These are phyloP conservation scores for Trachelipus rathkii DNA, from an alignment of 1,140 invertebrate species.

Conservation along the genomic window DNA sequence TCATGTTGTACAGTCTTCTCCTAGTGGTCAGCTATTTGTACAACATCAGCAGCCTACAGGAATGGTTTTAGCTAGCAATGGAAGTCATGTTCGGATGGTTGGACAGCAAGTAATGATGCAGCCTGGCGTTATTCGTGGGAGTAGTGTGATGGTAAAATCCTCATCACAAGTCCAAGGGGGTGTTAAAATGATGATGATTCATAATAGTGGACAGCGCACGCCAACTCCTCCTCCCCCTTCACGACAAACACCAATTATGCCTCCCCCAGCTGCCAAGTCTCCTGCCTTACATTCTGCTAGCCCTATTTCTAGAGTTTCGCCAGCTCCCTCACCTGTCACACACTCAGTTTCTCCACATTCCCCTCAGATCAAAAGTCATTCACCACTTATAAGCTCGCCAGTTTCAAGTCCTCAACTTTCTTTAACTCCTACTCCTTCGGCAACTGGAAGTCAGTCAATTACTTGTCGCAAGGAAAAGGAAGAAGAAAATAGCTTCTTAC, in stretches of 20 bases:
- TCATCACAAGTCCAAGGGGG: slow-evolving; percentile 19
- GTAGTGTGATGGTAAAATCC: slow-evolving; percentile 35
- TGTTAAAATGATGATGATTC: slow-evolving; percentile 40
- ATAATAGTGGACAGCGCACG: slow-evolving; percentile 30
- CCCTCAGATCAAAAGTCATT: slow-evolving; percentile 37
- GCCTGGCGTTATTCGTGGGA: slow-evolving; percentile 29
- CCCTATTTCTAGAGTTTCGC: slow-evolving; percentile 36
- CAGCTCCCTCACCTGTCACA: slow-evolving; percentile 35
- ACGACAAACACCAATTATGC: slow-evolving; percentile 35
- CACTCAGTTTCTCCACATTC: slow-evolving; percentile 37
- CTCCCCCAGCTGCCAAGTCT: slow-evolving; percentile 38
- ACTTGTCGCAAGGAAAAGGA: not conserved
- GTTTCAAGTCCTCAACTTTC: slow-evolving; percentile 32
- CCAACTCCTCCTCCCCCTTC: slow-evolving; percentile 36
- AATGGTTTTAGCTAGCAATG: slow-evolving; percentile 28
- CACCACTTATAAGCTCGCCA: slow-evolving; percentile 34
- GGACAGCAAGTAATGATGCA: slow-evolving; percentile 37
- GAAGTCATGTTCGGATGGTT: slow-evolving; percentile 32
- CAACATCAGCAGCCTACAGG: slow-evolving; percentile 34
- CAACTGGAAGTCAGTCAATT: slow-evolving; percentile 18
- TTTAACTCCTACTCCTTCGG: slow-evolving; percentile 22
- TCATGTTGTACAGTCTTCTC: slow-evolving; percentile 9
- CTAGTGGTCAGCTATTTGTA: slow-evolving; percentile 26
- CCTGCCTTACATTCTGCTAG: slow-evolving; percentile 37
- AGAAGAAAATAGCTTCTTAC: slow-evolving; percentile 27